These are phyloP conservation scores for Elaphurus davidianus DNA, from an alignment of 2,113 vertebrate genomes.

Conservation along the genomic window DNA sequence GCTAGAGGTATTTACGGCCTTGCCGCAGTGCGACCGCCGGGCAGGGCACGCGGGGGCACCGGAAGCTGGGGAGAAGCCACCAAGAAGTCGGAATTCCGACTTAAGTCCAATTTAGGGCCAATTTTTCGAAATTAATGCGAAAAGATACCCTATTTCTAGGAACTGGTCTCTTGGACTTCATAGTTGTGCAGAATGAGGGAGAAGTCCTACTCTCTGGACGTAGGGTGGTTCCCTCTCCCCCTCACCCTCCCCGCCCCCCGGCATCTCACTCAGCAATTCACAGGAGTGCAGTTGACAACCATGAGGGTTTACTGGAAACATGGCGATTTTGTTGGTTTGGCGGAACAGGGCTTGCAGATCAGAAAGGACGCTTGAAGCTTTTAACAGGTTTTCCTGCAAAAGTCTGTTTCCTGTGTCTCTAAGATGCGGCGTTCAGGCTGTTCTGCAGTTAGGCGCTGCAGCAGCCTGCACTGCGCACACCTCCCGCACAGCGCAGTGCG, in stretches of 20 bases:
- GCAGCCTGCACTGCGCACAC: not conserved
- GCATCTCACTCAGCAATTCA: no score
- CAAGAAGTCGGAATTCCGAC: conserved; percentile 56
- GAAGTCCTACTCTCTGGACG: not conserved
- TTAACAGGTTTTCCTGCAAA: conserved; percentile 22
- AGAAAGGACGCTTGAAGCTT: not conserved
- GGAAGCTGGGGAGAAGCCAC: conserved; percentile 80
- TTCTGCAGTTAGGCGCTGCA: not conserved
- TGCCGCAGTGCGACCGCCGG: conserved; percentile 95
- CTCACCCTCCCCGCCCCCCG: not conserved
- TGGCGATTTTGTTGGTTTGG: conserved; percentile 11
- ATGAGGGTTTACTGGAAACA: not conserved
- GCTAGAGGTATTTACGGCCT: conserved; percentile 99
- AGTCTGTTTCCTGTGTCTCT: not conserved
- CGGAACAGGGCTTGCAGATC: not conserved
- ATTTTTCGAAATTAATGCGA: conserved; percentile 39
- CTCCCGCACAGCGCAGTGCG: not conserved
- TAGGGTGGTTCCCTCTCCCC: not conserved
- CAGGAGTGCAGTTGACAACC: no score
- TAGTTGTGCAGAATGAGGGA: not conserved
- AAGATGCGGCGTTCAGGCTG: not conserved
- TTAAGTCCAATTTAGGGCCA: conserved; percentile 35
- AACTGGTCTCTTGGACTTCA: not conserved
- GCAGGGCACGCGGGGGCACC: conserved; percentile 75
- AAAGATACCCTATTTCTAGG: conserved; percentile 26